Evolutionary conservation across 2,113 vertebrate genomes (phyloP).

Genomic region (Phalacrocorax pelagicus): DNA sequence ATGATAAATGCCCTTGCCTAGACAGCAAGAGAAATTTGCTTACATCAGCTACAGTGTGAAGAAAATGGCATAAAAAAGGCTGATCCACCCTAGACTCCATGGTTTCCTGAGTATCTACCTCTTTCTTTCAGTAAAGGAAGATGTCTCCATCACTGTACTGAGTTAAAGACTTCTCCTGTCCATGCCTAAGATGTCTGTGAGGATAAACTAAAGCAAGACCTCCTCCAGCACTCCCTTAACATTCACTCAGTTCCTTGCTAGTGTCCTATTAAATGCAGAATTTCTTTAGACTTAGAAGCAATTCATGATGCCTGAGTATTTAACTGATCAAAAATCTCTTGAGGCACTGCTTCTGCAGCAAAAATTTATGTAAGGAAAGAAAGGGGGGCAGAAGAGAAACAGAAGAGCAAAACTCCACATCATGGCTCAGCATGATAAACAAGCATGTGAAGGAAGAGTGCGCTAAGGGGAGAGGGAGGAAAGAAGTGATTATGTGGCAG

Average conservation of each 20-base stretch:
- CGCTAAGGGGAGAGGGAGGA: not conserved
- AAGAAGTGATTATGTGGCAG: not conserved
- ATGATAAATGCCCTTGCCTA: not conserved
- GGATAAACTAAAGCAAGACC: not conserved
- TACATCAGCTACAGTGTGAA: not conserved
- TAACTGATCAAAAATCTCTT: slow-evolving; percentile 22
- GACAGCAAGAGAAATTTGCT: not conserved
- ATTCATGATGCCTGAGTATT: not conserved
- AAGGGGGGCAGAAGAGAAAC: not conserved
- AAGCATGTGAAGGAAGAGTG: not conserved
- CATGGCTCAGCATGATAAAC: not conserved
- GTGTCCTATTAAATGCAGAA: not conserved
- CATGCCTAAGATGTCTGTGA: not conserved
- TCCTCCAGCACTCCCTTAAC: not conserved
- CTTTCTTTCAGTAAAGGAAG: not conserved
- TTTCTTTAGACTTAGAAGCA: not conserved
- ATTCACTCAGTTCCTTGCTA: not conserved
- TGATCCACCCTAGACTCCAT: not conserved
- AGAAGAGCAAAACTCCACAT: not conserved
- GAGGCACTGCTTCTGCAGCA: slow-evolving; percentile 19
- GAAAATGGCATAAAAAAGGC: not conserved
- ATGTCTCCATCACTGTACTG: not conserved
- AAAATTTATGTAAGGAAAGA: not conserved
- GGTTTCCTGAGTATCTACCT: not conserved
- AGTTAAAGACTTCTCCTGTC: not conserved